A percentile compares a stretch with the other conserved stretches of the same genome.
Conservation (phyloP, 1,140 invertebrate genomes). For the Drosophila bocki region DNA sequence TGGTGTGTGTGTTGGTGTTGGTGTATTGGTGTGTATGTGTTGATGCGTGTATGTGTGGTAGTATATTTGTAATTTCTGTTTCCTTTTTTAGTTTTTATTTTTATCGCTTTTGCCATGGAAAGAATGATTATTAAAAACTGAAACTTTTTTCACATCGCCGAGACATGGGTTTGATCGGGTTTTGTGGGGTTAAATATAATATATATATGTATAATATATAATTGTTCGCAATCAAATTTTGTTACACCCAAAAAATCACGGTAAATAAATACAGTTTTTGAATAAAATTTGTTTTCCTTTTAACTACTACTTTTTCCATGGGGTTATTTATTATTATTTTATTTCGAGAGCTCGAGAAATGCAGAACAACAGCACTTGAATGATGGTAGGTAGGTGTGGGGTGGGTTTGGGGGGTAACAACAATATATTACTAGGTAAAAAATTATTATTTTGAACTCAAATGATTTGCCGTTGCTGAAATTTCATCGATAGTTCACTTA, state of each 20-base stretch:
- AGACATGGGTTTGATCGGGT: conserved; percentile 20
- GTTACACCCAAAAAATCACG: conserved; percentile 78
- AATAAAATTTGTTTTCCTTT: conserved; percentile 30
- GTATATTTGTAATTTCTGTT: conserved; percentile 36
- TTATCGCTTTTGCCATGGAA: conserved; percentile 46
- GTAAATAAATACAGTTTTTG: conserved; percentile 27
- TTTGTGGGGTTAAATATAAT: conserved; percentile 18
- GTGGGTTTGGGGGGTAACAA: not conserved
- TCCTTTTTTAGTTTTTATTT: conserved; percentile 21
- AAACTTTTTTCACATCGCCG: conserved; percentile 38
- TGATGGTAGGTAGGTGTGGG: conserved; percentile 1
- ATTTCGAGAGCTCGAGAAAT: conserved; percentile 35
- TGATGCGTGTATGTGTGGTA: conserved; percentile 34
- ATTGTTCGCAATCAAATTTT: conserved; percentile 72
- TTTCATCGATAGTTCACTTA: conserved; percentile 35
- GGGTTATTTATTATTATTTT: conserved; percentile 12
- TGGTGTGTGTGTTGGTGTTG: conserved; percentile 36
- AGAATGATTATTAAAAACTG: conserved; percentile 31
- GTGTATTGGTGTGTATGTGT: conserved; percentile 42
- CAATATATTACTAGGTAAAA: conserved; percentile 37
- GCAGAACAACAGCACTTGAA: conserved; percentile 49
- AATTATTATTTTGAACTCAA: conserved; percentile 41
- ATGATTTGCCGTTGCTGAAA: conserved; percentile 15
- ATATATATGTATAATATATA: conserved; percentile 18
- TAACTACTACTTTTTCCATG: conserved; percentile 30